These are phyloP conservation scores for Hoplostethus mediterraneus DNA, from an alignment of 2,797 vertebrate genomes.

Conservation along the genomic window DNA sequence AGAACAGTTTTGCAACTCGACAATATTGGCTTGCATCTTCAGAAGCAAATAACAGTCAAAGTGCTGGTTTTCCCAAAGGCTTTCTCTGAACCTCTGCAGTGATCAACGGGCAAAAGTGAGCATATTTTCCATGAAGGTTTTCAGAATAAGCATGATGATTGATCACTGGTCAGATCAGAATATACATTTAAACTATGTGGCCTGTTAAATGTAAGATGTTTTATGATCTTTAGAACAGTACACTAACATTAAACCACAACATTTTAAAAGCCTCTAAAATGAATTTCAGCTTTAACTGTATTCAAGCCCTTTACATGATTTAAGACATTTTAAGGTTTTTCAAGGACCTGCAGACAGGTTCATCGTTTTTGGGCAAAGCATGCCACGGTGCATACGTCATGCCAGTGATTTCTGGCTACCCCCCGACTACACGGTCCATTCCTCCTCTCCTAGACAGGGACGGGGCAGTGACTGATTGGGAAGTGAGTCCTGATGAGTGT, in stretches of 20 bases:
- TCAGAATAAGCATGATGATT: not conserved
- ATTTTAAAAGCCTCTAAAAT: not conserved
- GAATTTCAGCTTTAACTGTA: not conserved
- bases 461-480: conserved; percentile 27
- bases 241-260: not conserved
- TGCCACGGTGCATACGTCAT: not conserved
- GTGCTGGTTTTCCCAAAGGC: conserved; percentile 15
- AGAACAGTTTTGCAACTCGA: conserved; percentile 21
- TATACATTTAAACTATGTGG: not conserved
- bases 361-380: not conserved
- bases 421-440: not conserved
- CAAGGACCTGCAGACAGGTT: not conserved
- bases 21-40: conserved; percentile 24
- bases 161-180: not conserved
- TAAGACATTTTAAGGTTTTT: not conserved
- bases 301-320: too few relatives aligned
- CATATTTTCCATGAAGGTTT: conserved; percentile 20
- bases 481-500: conserved; percentile 44
- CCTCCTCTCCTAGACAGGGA: conserved; percentile 18
- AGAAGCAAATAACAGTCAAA: not conserved
- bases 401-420: not conserved
- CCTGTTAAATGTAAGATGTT: not conserved
- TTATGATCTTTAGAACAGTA: not conserved
- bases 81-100: conserved; percentile 13
- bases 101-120: not conserved